These are phyloP conservation scores for Hycleus cichorii DNA, from an alignment of 1,140 invertebrate genomes.

Conservation along the genomic window DNA sequence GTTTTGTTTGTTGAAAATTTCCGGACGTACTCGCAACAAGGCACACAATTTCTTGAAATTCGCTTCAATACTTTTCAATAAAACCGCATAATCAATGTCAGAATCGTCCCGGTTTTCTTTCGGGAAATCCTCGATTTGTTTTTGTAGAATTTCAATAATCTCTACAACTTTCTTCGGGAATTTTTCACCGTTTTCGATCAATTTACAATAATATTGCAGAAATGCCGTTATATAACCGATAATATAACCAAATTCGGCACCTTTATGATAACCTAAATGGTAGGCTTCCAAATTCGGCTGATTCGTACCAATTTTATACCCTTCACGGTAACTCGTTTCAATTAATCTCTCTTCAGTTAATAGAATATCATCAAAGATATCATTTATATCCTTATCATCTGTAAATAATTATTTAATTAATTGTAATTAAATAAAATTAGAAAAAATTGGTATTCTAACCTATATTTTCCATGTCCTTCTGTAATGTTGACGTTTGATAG, in stretches of 20 bases:
- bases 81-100: conserved; percentile 53
- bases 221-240: conserved; percentile 53
- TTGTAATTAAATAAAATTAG: too few species aligned
- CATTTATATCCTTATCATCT: conserved; percentile 51
- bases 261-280: conserved; percentile 57
- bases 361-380: conserved; percentile 54
- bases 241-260: conserved; percentile 56
- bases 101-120: conserved; percentile 48
- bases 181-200: too few species aligned
- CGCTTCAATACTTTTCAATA: conserved; percentile 54
- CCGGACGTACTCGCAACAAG: conserved; percentile 51
- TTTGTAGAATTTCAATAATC: conserved; percentile 48
- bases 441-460: too few species aligned
- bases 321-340: conserved; percentile 52
- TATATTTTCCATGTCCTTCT: too few species aligned
- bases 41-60: conserved; percentile 62
- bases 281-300: conserved; percentile 55
- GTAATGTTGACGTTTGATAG: too few species aligned
- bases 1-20: conserved; percentile 44
- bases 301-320: conserved; percentile 45
- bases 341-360: conserved; percentile 51
- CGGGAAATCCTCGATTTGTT: conserved; percentile 58
- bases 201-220: too few species aligned
- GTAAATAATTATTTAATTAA: background rate
- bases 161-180: conserved; percentile 45